phyloP scores from a whole-genome alignment of 2,113 vertebrate species.

The Pungitius pungitius region DNA sequence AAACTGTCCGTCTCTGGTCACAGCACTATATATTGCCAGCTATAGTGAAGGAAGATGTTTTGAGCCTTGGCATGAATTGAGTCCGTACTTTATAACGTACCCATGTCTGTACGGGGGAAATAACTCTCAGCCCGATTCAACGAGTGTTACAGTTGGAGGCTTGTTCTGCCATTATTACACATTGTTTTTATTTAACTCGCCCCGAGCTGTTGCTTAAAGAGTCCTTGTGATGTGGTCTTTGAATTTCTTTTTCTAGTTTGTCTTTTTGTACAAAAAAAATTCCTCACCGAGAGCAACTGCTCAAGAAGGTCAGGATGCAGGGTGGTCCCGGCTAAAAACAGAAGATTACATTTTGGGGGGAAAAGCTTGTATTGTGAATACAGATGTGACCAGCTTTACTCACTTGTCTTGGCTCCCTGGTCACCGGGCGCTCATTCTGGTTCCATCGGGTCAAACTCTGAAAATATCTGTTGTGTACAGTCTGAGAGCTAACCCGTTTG shows the following conservation, averaged over 20 bases:
- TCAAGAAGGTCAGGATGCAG: slow-evolving; percentile 47
- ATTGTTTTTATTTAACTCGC: slow-evolving; percentile 39
- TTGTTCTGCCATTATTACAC: slow-evolving; percentile 58
- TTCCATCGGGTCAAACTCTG: slow-evolving; percentile 89
- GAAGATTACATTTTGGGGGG: slow-evolving; percentile 5
- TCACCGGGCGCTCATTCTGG: slow-evolving; percentile 85
- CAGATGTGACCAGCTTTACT: slow-evolving; percentile 15
- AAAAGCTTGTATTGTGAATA: slow-evolving; percentile 5
- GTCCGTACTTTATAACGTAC: slow-evolving; percentile 66
- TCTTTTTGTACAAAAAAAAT: slow-evolving; percentile 64
- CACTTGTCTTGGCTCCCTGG: too few species aligned
- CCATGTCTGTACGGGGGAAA: slow-evolving; percentile 57
- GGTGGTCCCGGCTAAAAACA: slow-evolving; percentile 46
- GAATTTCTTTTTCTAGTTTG: slow-evolving; percentile 38
- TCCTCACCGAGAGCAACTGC: slow-evolving; percentile 46
- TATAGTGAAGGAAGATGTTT: slow-evolving; percentile 64
- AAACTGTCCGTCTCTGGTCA: slow-evolving; percentile 71
- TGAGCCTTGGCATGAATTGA: slow-evolving; percentile 74
- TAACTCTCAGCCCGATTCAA: slow-evolving; percentile 52
- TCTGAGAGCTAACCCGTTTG: slow-evolving; percentile 92
- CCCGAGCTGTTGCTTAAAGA: slow-evolving; percentile 61
- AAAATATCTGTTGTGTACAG: slow-evolving; percentile 90
- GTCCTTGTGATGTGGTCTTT: slow-evolving; percentile 73
- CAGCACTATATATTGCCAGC: slow-evolving; percentile 69
- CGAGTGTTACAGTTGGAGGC: slow-evolving; percentile 53